phyloP scores from a whole-genome alignment of 2,113 vertebrate species.

The Furnarius figulus region DNA sequence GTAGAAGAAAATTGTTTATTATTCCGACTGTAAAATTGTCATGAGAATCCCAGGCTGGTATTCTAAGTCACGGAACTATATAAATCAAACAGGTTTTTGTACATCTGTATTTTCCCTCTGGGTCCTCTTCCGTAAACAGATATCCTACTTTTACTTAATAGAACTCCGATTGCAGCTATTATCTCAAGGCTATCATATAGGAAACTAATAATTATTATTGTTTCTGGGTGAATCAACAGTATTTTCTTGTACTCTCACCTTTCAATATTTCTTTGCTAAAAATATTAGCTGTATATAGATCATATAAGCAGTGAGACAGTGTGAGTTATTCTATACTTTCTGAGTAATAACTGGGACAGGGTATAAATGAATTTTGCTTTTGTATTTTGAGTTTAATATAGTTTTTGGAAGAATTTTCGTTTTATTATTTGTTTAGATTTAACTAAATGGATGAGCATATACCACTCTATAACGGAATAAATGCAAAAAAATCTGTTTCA shows the following conservation, averaged over 20 bases:
- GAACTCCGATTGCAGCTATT: not conserved
- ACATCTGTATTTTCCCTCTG: not conserved
- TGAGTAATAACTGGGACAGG: not conserved
- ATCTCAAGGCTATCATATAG: not conserved
- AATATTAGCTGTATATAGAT: not conserved
- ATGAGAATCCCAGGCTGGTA: not conserved
- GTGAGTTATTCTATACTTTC: not conserved
- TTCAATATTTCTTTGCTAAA: not conserved
- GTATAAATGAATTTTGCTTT: not conserved
- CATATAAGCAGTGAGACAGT: not conserved
- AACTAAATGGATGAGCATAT: not conserved
- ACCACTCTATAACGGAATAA: not conserved
- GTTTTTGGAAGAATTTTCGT: not conserved
- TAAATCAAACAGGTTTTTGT: not conserved
- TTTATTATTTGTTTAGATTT: not conserved
- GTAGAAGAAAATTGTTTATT: not conserved
- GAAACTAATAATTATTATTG: not conserved
- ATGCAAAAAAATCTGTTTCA: not conserved
- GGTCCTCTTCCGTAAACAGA: not conserved
- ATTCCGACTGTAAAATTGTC: not conserved
- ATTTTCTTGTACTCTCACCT: not conserved
- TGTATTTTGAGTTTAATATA: not conserved
- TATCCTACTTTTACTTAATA: not conserved
- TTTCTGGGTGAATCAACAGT: not conserved
- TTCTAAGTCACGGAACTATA: not conserved